Base-by-base conservation (phyloP, 2,888 invertebrate genomes). In the Tetanocera ferruginea region DNA sequence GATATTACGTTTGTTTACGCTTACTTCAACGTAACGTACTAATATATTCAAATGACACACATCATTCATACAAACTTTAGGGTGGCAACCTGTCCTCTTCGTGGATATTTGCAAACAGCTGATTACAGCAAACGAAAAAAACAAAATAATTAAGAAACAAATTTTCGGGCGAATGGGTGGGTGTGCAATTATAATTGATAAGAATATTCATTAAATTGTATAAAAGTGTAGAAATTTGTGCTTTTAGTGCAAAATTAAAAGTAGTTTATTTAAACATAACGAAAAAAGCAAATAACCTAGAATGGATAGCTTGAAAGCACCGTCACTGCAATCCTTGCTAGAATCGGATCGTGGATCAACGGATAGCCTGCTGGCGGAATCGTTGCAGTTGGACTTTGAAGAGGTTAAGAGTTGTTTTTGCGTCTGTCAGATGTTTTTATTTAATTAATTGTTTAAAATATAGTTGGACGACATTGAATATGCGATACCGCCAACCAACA, bases 401-500 rank as follows among this genome's bases (percentile, higher is more conserved):
- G 94, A 94, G 91, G 94, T 94, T 43, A 81, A 81, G 83, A 14
- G 9, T 60, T 60, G 3, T 11, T 23, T 0, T n/a, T 4, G 8
- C 14, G 1, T 28, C 25, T 17, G 28, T 17, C n/a, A n/a, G n/a
- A 17, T 31, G n/a, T 25, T 31, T 23, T 6, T 49, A 51, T 74
- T 55, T 31, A 51, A 49, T 49, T 49, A 5, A 19, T 55, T 75
- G 25, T 25, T 69, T n/a, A 31, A 17, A 23, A 91, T 91, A 76
- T 85, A 95, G 95, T 90, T 96, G 82, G 95, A 96, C 88, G 95
- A 95, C 90, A 92, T 92, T 70, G 96, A 96, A 88, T 96, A 94
- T 90, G 94, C 94, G 82, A 93, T 96, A 85, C 95, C 95, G 66
- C 92, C 94, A n/a, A 92, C 95, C 77, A 94, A 93, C 78, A 92